Conservation (phyloP, 30 jellyfish, hydroid and myxozoan genomes). For the Hydractinia echinata region DNA sequence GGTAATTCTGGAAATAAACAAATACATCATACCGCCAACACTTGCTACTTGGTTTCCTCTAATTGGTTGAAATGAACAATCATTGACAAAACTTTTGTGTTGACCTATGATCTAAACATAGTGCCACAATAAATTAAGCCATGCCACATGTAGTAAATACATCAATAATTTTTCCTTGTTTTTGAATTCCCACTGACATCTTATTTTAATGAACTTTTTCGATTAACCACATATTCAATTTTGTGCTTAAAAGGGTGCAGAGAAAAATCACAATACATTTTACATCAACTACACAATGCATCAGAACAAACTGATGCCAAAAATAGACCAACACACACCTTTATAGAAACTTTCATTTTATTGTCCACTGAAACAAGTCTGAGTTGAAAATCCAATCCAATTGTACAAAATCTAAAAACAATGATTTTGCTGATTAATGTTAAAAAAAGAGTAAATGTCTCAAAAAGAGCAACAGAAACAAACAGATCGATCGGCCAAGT, state of each 20-base stretch:
- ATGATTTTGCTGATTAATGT: neutral
- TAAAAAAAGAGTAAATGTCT: no score
- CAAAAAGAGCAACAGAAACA: no score
- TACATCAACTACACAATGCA: no score
- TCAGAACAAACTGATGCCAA: no score
- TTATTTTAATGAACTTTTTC: no score
- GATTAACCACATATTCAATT: no score
- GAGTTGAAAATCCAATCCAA: slow-evolving; percentile 36
- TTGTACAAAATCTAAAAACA: slow-evolving; percentile 37
- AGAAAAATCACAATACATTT: no score
- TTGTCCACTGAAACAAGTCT: slow-evolving; percentile 23
- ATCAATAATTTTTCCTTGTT: neutral
- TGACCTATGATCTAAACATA: slow-evolving; percentile 17
- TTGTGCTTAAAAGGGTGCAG: no score
- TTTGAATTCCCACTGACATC: no score
- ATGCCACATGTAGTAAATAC: no score
- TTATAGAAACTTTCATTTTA: slow-evolving; percentile 41
- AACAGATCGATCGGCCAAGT: no score
- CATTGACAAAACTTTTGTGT: slow-evolving; percentile 35
- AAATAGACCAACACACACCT: slow-evolving; percentile 15
- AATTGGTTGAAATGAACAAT: slow-evolving; percentile 40
- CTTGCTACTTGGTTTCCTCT: slow-evolving; percentile 38
- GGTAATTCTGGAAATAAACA: no score
- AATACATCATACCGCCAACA: slow-evolving; percentile 31
- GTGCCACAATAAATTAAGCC: neutral